Base-by-base conservation (phyloP, 1,140 invertebrate species). In the Achatina immaculata region DNA sequence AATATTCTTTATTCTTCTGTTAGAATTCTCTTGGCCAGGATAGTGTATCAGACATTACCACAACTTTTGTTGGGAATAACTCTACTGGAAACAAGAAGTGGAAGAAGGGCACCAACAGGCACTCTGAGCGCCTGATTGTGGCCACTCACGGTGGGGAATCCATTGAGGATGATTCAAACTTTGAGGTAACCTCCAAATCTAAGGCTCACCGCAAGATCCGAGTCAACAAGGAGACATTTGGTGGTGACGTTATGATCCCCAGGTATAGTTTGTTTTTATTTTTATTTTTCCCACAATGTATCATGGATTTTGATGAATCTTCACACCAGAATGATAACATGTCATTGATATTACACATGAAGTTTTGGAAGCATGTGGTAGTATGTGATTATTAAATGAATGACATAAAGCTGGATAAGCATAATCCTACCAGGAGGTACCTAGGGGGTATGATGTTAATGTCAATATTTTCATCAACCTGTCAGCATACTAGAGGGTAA, bases 141-240 rank as follows among this genome's bases (percentile, higher is more conserved):
- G 78, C 68, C 28, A 80, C 78, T 11, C 43, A 71, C 40, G 78
- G 78, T 34, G 82, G 75, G 2, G 87, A 88, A 45, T 77, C 85
- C 38, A 84, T 83, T 62, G 82, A 84, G 58, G 87, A 89, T 82
- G 88, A 90, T 75, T 87, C 87, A 51, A 90, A 90, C 58, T 92
- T 92, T 89, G 89, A 90, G 81, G 75, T 92, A 68, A 92, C 89
- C 31, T 91, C 91, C 40, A 92, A 91, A 84, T 90, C 90, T 31
- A 90, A 90, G 83, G 90, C 88, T 45, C 89, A 92, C 83, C 91
- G 90, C 74, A 91, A 89, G 80, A 88, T 91, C 36, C 90, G 91
- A 84, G 88, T 89, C 66, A 88, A 90, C 58, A 86, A 89, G n/a
- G 88, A 90, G 78, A 84, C 86, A 14, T 91, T 85, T 88, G 88